Base-by-base conservation (phyloP, 2,797 vertebrate species). In the Schizothorax lantsangensis region DNA sequence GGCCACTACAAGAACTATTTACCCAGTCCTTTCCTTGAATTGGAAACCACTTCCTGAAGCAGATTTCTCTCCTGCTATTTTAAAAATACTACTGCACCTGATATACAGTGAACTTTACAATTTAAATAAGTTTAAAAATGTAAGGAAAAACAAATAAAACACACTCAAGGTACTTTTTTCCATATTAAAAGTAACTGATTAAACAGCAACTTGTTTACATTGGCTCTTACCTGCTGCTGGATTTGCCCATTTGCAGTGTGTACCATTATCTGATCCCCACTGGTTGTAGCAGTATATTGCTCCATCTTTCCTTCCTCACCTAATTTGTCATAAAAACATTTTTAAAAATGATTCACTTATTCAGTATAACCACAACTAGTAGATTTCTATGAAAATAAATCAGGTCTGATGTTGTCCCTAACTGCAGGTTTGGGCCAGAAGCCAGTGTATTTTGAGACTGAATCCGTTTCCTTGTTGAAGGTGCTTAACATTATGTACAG, bases 181-280 rank as follows among this genome's bases (percentile, higher is more conserved):
- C 36, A 79, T 52, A 59, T 26, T 59, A 47, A 84, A 64, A 6
- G 17, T 45, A 26, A 43, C 23, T 71, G 17, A 79, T 54, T 47
- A 79, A 52, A 54, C 17, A 45, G n/a, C 5, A 36, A 71, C 78
- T 12, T 23, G 19, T 40, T 64, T 21, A 43, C 38, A 38, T 30
- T 12, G 84, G 79, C 72, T 49, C 91, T 85, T 93, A 98, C 98
- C 97, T 99, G 98, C 93, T 97, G 97, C 88, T 99, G 98, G 91
- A 99, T 97, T 92, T 98, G 97, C 78, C 98, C 98, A 84, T 95
- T 95, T 26, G 95, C 21, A 15, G 98, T 94, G 93, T 99, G 98
- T 87, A 99, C 98, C 73, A 99, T 97, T 36, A 99, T 99, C 93
- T 99, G 98, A 94, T 99, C 98, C 0, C 97, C 97, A 17, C 97